Conservation (phyloP, 1,140 invertebrate genomes). For the Drosophila fuyamai region DNA sequence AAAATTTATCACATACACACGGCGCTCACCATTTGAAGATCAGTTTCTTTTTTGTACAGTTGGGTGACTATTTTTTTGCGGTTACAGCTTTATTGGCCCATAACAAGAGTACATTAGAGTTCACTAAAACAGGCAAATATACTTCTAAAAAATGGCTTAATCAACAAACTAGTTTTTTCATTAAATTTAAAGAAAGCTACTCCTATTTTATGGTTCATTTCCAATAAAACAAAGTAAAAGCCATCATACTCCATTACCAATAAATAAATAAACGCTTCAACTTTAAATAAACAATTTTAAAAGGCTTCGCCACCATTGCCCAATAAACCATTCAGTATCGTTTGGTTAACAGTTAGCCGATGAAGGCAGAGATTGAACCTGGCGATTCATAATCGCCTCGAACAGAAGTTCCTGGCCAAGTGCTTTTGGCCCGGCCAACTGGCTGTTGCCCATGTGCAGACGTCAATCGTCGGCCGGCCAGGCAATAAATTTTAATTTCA, state of each 20-base stretch:
- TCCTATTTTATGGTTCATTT: not conserved
- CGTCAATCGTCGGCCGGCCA: constrained; percentile 70
- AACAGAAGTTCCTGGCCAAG: constrained; percentile 43
- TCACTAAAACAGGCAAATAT: not conserved
- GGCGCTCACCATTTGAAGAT: not conserved
- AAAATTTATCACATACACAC: no score
- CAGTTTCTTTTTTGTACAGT: no score
- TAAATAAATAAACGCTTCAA: constrained; percentile 30
- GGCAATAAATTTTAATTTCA: constrained; percentile 82
- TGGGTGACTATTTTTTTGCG: no score
- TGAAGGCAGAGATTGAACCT: constrained; percentile 26
- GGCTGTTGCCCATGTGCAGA: constrained; percentile 52
- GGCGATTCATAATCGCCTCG: constrained; percentile 44
- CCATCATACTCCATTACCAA: not conserved
- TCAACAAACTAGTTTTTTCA: not conserved
- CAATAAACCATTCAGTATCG: constrained; percentile 17
- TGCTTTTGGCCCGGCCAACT: constrained; percentile 41
- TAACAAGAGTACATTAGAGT: not conserved
- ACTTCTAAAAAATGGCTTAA: not conserved
- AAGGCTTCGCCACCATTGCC: constrained; percentile 22
- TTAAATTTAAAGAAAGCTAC: not conserved
- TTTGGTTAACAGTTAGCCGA: constrained; percentile 32
- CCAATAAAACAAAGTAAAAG: not conserved
- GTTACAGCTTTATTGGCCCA: not conserved
- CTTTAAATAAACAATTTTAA: constrained; percentile 39